Base-by-base conservation (phyloP, 2,113 vertebrate genomes). In the Odocoileus hemionus region DNA sequence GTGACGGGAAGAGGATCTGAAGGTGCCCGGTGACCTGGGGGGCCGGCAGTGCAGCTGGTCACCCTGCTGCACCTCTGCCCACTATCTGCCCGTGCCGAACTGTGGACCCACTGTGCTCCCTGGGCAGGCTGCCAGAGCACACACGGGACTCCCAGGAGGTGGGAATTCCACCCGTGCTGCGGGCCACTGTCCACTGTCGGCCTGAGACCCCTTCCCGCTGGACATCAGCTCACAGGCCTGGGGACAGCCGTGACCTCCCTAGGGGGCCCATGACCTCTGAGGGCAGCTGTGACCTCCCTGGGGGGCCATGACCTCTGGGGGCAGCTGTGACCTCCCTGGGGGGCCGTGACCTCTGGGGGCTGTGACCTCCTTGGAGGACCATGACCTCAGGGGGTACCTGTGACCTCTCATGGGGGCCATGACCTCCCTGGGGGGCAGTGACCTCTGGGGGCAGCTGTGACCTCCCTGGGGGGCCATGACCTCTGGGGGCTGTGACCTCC, bases 111-210 rank as follows among this genome's bases (percentile, higher is more conserved):
- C 30, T 7, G 78, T 2, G 9, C 47, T 25, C 86, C 15, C 52
- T 1, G 25, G 55, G 25, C 7, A 25, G 50, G 92, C 54, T 14
- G 25, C 82, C 54, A 13, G 80, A 25, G 3, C 3, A 43, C 16
- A 43, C 0, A 2, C 5, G 5, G 79, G 36, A 16, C 5, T 12
- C 16, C 14, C 4, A 28, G 9, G 60, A 16, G 1, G 3, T 23
- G 21, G 67, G n/a, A 36, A 21, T 36, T 11, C 61, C n/a, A 70
- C 17, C 64, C 9, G 4, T 36, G 64, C n/a, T 11, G 17, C 0
- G 7, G 64, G 64, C 64, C 64, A 36, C 64, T 5, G 8, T 7
- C 52, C 9, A 2, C 25, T 9, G 30, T 70, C 6, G 3, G 50
- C 80, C 21, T 6, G 88, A 54, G 39, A 16, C 4, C 43, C n/a